Evolutionary conservation across 2,888 invertebrate genomes (phyloP), one percentile per base, ranked within the genome.

Genomic region (Agrochola lota): DNA sequence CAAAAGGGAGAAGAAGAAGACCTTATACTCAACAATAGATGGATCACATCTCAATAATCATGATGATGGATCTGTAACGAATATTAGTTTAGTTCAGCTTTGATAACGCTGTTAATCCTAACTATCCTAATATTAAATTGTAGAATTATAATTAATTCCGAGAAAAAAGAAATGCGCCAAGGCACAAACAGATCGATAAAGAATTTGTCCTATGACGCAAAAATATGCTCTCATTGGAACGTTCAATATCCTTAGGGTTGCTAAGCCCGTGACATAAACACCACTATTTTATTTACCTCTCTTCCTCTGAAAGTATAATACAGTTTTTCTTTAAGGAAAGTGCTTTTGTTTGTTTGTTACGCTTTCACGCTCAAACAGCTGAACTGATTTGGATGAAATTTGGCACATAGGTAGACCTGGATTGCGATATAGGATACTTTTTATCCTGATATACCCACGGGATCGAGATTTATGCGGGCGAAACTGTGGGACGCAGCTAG

Each of bases 281-380:
- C 55, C 30, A 26, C 55, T 57, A 75, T 74, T 74, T 79, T 79
- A 74, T 80, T 79, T 79, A 68, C 71, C 71, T 83, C 63, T 62
- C 66, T 57, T 67, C 81, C 20, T 66, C 66, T 74, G 59, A 64
- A 26, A 78, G 78, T 62, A 62, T 62, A 73, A 63, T 64, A 82
- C 70, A 74, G 70, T 83, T 83, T 81, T 71, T 71, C 78, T 83
- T 68, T 63, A 67, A 82, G 83, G 81, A 82, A 82, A 82, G n/a
- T n/a, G n/a, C n/a, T n/a, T 46, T 46, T 46, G 12, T 43, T 6
- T 43, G 5, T 46, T 15, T 46, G 46, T 15, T 46, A 43, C 43
- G 43, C 12, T 43, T 43, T 43, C 43, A 43, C 43, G 43, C 43
- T 43, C 11, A 43, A 46, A 46, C 46, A 4, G 46, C 46, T 46